Conservation (phyloP, 1,140 invertebrate species). For the Hermetia illucens region DNA sequence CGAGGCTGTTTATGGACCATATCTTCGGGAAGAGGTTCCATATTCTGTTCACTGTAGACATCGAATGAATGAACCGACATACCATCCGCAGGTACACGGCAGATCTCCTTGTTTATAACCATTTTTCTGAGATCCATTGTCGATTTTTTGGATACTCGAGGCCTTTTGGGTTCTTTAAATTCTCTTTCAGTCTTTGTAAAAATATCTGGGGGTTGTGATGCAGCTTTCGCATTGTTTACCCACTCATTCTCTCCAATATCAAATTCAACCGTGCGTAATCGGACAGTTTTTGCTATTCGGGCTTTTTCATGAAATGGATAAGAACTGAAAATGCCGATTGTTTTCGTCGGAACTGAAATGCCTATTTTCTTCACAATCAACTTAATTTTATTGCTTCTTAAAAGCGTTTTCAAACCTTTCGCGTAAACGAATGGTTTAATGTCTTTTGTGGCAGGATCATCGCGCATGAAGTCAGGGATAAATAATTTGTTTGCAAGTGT, state of each 20-base stretch:
- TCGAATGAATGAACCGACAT: neutral
- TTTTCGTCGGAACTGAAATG: no score
- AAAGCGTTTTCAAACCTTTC: neutral
- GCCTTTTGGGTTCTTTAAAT: neutral
- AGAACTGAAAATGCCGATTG: no score
- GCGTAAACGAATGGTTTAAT: neutral
- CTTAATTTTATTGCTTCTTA: neutral
- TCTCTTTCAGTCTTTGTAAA: neutral
- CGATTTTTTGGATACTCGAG: neutral
- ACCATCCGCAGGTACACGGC: no score
- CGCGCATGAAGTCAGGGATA: neutral
- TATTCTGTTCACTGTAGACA: slow-evolving; percentile 7
- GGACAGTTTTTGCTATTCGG: no score
- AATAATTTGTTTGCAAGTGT: no score
- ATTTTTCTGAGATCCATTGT: neutral
- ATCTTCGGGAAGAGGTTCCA: slow-evolving; percentile 6
- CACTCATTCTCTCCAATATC: neutral
- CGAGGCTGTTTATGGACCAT: slow-evolving; percentile 5
- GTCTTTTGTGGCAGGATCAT: neutral
- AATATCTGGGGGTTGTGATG: no score
- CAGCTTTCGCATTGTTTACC: no score
- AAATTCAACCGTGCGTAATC: neutral
- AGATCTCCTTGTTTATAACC: no score
- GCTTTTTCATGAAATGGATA: no score
- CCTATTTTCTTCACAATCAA: no score